These are phyloP conservation scores for Euzophera pinguis DNA, from an alignment of 2,888 invertebrate species.

Conservation along the genomic window DNA sequence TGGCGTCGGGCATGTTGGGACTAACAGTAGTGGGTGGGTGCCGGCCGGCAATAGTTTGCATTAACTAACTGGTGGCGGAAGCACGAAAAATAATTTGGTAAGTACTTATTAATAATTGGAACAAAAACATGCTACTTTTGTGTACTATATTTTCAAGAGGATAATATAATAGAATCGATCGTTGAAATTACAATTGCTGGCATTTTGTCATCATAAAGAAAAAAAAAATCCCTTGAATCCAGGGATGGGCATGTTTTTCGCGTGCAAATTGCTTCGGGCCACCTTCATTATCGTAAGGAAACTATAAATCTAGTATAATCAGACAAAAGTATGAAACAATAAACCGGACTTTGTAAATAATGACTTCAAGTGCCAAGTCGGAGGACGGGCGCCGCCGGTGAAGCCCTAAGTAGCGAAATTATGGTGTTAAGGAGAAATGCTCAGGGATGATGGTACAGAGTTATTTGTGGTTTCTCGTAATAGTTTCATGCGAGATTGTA, in stretches of 20 bases:
- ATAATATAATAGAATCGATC: background rate
- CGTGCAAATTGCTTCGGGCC: constrained; percentile 7
- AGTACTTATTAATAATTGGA: too few species aligned
- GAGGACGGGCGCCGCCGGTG: constrained; percentile 5
- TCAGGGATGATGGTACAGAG: background rate
- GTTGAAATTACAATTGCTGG: background rate
- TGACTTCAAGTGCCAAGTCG: constrained; percentile 6
- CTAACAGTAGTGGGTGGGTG: too few species aligned
- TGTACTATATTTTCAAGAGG: background rate
- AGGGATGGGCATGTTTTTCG: constrained; percentile 1
- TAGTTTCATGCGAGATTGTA: background rate
- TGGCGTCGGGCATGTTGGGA: too few species aligned
- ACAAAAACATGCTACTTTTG: too few species aligned
- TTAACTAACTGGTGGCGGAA: too few species aligned
- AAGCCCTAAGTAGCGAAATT: background rate
- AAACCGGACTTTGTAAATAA: constrained; percentile 13
- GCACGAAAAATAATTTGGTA: too few species aligned
- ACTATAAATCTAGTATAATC: constrained; percentile 12
- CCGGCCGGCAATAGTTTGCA: too few species aligned
- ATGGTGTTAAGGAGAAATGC: constrained; percentile 7
- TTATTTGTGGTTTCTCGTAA: background rate
- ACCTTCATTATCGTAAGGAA: constrained; percentile 13
- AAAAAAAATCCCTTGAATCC: background rate
- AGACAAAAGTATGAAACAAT: constrained; percentile 11
- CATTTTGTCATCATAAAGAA: background rate